A percentile compares a stretch with the other conserved stretches of the same genome.
phyloP scores from a whole-genome alignment of 2,113 vertebrate species.

The Ahaetulla prasina region DNA sequence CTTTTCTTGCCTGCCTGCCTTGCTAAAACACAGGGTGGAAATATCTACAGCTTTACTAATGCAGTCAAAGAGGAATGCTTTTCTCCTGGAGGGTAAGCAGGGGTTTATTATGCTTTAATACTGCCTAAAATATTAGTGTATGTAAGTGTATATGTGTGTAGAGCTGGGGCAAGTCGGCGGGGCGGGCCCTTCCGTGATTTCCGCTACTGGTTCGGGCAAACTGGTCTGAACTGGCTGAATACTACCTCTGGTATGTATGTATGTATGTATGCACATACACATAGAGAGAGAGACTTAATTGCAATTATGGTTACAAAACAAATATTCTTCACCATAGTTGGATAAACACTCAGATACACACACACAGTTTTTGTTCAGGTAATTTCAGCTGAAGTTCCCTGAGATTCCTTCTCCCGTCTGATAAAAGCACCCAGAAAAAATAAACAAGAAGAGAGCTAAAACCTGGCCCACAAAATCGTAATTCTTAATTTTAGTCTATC shows the following conservation, averaged over 20 bases:
- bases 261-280: neutral
- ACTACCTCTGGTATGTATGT: too few species aligned
- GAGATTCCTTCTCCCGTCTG: neutral
- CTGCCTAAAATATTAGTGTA: neutral
- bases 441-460: neutral
- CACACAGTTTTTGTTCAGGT: neutral
- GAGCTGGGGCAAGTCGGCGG: too few species aligned
- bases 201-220: too few species aligned
- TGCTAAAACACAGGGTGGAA: conserved; percentile 58
- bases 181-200: too few species aligned
- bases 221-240: too few species aligned
- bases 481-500: neutral
- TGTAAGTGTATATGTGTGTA: neutral
- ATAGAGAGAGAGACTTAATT: neutral
- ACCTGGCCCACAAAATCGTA: neutral
- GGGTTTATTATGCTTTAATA: neutral
- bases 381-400: neutral
- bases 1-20: too few species aligned
- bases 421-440: neutral
- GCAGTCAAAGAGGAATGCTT: conserved; percentile 33
- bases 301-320: neutral
- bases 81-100: conserved; percentile 44
- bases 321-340: neutral
- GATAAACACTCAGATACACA: neutral
- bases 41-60: conserved; percentile 54